These are phyloP conservation scores for Grus americana DNA, from an alignment of 2,113 vertebrate genomes.

Conservation along the genomic window DNA sequence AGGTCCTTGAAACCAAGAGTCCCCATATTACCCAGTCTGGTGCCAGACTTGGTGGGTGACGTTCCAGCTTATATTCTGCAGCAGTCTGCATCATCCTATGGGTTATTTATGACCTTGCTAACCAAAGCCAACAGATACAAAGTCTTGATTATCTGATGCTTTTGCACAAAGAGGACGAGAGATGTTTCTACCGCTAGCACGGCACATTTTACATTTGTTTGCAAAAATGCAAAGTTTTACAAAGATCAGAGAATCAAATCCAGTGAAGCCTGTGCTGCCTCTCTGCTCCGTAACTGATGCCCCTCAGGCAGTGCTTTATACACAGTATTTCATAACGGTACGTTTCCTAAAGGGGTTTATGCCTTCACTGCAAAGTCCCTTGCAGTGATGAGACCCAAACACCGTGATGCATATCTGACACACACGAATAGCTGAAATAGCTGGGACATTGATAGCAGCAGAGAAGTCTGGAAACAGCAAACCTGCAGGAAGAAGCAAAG, in stretches of 20 bases:
- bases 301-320: not conserved
- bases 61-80: not conserved
- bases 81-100: not conserved
- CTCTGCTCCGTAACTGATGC: not conserved
- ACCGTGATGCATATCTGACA: too few species aligned
- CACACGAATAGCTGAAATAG: rapidly evolving
- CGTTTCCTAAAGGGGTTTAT: not conserved
- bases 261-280: not conserved
- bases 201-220: not conserved
- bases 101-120: not conserved
- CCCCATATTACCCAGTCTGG: not conserved
- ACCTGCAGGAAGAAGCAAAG: not conserved
- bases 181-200: too few species aligned
- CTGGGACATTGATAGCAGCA: not conserved
- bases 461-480: not conserved
- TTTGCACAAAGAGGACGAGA: not conserved
- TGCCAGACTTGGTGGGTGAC: not conserved
- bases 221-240: not conserved
- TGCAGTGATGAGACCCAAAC: not conserved
- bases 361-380: not conserved
- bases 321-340: not conserved
- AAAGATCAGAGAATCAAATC: not conserved
- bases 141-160: not conserved
- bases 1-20: not conserved
- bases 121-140: not conserved